These are phyloP conservation scores for Penaeus japonicus DNA, from an alignment of 1,140 invertebrate genomes.

Conservation along the genomic window DNA sequence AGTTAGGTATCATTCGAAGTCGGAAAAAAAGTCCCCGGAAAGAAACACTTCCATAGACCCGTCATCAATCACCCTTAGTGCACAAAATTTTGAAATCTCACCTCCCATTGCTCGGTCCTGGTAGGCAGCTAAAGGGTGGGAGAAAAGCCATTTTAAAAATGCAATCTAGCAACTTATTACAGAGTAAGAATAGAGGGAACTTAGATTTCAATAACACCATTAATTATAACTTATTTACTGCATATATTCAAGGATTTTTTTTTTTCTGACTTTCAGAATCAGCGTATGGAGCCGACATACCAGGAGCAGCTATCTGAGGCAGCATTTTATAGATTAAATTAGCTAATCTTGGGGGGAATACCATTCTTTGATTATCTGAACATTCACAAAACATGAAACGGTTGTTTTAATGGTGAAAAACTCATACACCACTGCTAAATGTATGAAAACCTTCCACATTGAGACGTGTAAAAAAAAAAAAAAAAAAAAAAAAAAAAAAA, in stretches of 20 bases:
- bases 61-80: too few species aligned
- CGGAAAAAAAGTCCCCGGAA: too few species aligned
- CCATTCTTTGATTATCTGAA: too few species aligned
- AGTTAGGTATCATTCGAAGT: neutral
- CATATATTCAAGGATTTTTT: neutral
- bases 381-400: too few species aligned
- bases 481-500: neutral
- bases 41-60: too few species aligned
- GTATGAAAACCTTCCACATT: neutral
- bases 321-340: too few species aligned
- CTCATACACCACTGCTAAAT: too few species aligned
- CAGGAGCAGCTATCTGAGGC: neutral
- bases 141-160: neutral
- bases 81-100: neutral
- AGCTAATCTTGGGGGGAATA: too few species aligned
- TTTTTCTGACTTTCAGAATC: neutral
- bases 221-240: neutral
- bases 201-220: neutral
- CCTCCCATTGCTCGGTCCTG: conserved; percentile 49
- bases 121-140: conserved; percentile 38
- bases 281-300: neutral
- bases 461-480: neutral
- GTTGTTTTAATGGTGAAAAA: too few species aligned
- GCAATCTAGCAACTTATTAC: neutral
- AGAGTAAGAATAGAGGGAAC: neutral